These are phyloP conservation scores for Alectoris magna DNA, from an alignment of 2,797 vertebrate genomes.

Conservation along the genomic window DNA sequence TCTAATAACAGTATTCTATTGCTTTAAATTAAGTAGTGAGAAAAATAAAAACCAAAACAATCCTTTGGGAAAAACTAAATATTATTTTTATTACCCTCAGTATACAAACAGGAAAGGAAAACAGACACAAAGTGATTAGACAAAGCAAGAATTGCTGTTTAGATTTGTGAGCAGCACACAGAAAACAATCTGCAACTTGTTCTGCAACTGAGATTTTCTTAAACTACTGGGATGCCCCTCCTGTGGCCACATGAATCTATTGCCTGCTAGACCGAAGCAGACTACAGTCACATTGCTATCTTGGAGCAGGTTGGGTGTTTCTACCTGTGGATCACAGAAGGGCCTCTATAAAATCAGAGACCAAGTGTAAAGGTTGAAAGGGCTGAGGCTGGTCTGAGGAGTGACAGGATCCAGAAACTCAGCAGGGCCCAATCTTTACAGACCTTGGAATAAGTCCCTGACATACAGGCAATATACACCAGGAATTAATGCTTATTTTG, in stretches of 20 bases:
- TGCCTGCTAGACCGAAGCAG: not conserved
- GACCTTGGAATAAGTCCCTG: not conserved
- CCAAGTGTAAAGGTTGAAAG: not conserved
- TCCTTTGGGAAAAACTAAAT: not conserved
- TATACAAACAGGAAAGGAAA: constrained; percentile 23
- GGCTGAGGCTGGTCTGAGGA: not conserved
- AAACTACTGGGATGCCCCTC: fast-evolving
- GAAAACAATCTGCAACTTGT: not conserved
- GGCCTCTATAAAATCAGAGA: not conserved
- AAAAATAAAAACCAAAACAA: not conserved
- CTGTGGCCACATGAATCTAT: fast-evolving
- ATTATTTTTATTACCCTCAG: not conserved
- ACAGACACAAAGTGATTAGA: not conserved
- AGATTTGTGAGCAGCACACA: not conserved
- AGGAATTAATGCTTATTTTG: not conserved
- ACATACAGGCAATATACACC: not conserved
- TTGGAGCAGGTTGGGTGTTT: not conserved
- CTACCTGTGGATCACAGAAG: not conserved
- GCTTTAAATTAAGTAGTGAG: not conserved
- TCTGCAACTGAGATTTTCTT: not conserved
- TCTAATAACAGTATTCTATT: not conserved
- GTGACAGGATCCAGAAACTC: not conserved
- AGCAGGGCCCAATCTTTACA: not conserved
- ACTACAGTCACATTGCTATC: not conserved
- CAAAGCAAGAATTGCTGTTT: not conserved